Conservation (phyloP, 53 echinoderm and acorn worm genomes). For the Paracentrotus lividus region DNA sequence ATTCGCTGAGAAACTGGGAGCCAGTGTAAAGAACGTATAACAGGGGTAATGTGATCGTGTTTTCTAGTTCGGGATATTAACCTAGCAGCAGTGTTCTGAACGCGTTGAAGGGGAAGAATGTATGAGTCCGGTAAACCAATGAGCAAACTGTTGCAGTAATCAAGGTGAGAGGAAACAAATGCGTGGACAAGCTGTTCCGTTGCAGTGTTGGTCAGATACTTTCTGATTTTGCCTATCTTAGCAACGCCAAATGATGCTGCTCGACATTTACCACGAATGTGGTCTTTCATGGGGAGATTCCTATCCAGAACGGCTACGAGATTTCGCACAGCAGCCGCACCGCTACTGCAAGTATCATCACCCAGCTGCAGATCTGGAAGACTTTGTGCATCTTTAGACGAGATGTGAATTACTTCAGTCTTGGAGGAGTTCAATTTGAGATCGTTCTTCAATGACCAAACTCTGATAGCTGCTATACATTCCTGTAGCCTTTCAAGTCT, state of each 20-base stretch:
- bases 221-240: neutral
- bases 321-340: no score
- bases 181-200: neutral
- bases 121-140: no score
- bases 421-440: no score
- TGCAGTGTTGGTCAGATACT: neutral
- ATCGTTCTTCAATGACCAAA: no score
- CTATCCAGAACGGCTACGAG: neutral
- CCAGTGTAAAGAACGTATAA: neutral
- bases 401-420: no score
- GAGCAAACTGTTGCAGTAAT: neutral
- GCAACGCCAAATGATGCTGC: neutral
- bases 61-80: neutral
- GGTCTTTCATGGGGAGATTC: neutral
- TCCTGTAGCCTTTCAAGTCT: no score
- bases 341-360: no score
- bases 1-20: neutral
- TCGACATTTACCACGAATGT: neutral
- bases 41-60: neutral
- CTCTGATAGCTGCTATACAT: no score
- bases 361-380: no score
- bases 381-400: no score
- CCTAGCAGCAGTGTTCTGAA: neutral
- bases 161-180: neutral
- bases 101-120: neutral